phyloP scores from a whole-genome alignment of 2,113 vertebrate species.

The Cygnus atratus region DNA sequence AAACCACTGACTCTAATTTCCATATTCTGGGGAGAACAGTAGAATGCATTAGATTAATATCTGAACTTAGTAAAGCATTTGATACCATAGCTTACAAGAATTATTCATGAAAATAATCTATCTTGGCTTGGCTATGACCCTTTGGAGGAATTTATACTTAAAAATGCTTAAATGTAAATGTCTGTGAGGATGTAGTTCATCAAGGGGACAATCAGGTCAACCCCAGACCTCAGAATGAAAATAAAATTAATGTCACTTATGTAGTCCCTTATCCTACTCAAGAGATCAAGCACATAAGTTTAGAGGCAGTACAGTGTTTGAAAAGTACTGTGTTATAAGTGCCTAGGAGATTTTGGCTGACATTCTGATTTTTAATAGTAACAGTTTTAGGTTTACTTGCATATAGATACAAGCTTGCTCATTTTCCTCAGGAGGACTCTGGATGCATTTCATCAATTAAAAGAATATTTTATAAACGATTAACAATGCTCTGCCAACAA shows the following conservation, averaged over 20 bases:
- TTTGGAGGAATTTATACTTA: constrained; percentile 26
- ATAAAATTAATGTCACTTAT: constrained; percentile 36
- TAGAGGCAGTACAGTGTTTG: background rate
- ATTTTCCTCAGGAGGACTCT: constrained; percentile 10
- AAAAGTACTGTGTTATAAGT: constrained; percentile 6
- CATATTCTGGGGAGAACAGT: constrained; percentile 27
- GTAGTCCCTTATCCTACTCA: background rate
- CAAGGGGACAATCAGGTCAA: constrained; percentile 10
- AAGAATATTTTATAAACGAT: constrained; percentile 43
- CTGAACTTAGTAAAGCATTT: constrained; percentile 45
- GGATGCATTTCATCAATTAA: constrained; percentile 38
- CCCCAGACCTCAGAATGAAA: background rate
- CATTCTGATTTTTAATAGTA: background rate
- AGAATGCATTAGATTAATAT: constrained; percentile 59
- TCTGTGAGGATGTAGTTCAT: background rate
- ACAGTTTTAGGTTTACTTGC: constrained; percentile 16
- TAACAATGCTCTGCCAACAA: background rate
- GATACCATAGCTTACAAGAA: constrained; percentile 26
- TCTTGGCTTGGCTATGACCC: constrained; percentile 35
- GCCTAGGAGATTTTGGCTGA: constrained; percentile 25
- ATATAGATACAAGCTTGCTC: constrained; percentile 5
- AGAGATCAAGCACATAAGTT: constrained; percentile 7
- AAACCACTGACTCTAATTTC: constrained; percentile 50
- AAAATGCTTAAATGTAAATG: constrained; percentile 25
- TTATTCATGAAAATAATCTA: constrained; percentile 58